A percentile compares a stretch with the other conserved stretches of the same genome.
phyloP scores from a whole-genome alignment of 2,888 invertebrate species.

The Drosophila histrio region DNA sequence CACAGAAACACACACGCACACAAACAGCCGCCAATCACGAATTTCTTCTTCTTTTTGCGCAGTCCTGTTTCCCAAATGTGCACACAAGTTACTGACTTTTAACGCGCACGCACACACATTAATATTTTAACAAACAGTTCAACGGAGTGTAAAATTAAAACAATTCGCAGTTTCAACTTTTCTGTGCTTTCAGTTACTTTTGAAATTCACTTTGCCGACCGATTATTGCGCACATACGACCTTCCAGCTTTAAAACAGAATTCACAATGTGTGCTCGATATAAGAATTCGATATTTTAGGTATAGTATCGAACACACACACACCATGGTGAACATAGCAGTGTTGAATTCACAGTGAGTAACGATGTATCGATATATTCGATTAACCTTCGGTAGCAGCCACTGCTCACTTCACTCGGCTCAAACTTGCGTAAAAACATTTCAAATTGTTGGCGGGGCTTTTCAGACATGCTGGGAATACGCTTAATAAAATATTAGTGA shows the following conservation, averaged over 20 bases:
- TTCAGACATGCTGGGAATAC: no score
- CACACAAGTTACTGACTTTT: constrained; percentile 36
- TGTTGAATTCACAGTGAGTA: background rate
- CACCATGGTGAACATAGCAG: background rate
- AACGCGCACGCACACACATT: constrained; percentile 43
- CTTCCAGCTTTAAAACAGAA: constrained; percentile 62
- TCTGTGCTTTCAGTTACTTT: constrained; percentile 54
- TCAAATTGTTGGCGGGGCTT: background rate
- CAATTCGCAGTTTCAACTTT: constrained; percentile 40
- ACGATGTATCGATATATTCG: background rate
- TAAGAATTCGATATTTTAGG: background rate
- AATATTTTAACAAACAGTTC: constrained; percentile 45
- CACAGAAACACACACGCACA: constrained; percentile 50
- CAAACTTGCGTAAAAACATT: background rate
- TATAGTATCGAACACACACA: background rate
- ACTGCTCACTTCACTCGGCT: background rate
- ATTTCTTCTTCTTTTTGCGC: constrained; percentile 55
- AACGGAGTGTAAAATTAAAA: constrained; percentile 37
- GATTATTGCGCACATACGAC: constrained; percentile 61
- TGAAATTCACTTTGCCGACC: constrained; percentile 59
- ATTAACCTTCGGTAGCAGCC: background rate
- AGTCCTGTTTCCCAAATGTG: constrained; percentile 53
- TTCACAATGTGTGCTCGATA: constrained; percentile 47
- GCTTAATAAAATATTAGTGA: no score
- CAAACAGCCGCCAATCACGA: constrained; percentile 63